Base-by-base conservation (phyloP, 2,113 vertebrate species). In the Sterrhoptilus dennistouni region DNA sequence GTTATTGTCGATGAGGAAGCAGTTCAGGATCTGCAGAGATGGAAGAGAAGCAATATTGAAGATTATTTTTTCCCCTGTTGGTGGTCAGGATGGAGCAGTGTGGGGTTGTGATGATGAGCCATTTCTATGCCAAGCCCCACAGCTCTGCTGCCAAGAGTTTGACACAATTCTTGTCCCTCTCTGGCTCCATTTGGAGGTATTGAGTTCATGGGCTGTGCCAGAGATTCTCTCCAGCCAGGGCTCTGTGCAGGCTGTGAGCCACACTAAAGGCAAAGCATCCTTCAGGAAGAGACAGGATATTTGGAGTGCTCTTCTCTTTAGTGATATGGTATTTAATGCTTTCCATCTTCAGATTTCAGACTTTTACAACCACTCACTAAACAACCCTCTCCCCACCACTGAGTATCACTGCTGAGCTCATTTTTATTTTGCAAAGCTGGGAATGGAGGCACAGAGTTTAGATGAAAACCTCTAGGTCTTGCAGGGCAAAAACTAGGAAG, bases 1-100 rank as follows among this genome's bases (percentile, higher is more conserved):
- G 0, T 99, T 99, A 93, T 98, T 99, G 97, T 99, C 99, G 5
- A 99, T 93, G 87, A 99, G 93, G 81, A 98, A 99, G 95, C 99
- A 99, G 95, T 97, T 99, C 80, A 99, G 97, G 49, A 98, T 98
- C 99, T 99, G 98, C 36, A 76, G 87, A 70, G 71, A 74, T 61
- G 87, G 82, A 38, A 76, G 60, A 81, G 77, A 20, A 79, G 63
- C 29, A 19, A 8, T 23, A 28, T 84, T 64, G 77, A 59, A 42
- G 63, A 50, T 8, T 20, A 9, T 75, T 80, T 86, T 61, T 2
- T 38, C 11, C n/a, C 53, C 11, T 38, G 28, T 17, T 17, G 31
- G 56, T 13, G 52, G 29, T 52, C 44, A 35, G 47, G 64, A 74
- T 14, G 36, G 82, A 57, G 47, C 3, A 6, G 15, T 53, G 66